Evolutionary conservation across 2,113 vertebrate genomes (phyloP), one percentile per base, ranked within the genome.

Genomic region (Mesitornis unicolor): DNA sequence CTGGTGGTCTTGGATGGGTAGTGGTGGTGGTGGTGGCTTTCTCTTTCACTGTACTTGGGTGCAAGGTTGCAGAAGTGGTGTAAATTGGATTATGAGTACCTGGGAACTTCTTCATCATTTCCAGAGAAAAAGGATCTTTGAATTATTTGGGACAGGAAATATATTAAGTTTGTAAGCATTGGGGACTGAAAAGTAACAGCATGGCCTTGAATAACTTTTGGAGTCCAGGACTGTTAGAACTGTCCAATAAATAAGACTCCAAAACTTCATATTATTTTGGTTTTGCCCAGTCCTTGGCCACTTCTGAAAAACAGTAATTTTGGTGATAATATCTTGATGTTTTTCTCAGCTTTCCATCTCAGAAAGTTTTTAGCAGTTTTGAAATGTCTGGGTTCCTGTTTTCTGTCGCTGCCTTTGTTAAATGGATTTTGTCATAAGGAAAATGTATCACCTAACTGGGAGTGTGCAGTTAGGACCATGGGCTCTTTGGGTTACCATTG

Each of bases 21-120:
- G 26, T 0, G 3, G 5, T 6, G 8, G 15, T 18, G 2, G 5
- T 54, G 22, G 3, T 0, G 16, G 28, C 3, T 76, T 81, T 38
- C 25, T 38, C 4, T 24, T 64, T 69, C 10, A 28, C 7, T 45
- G 9, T 24, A 4, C 13, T 54, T 45, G 2, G 22, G 13, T 74
- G 33, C 25, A 35, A 65, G 77, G 57, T 40, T 83, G 31, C 16
- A 64, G 24, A 42, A 51, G n/a, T 45, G 43, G 13, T 68, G 13
- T 11, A 60, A 93, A 45, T 6, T 18, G 19, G 22, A 16, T 56
- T 26, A 54, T n/a, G 29, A 19, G 5, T 61, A 19, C 11, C 59
- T 56, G 56, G 24, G 45, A 65, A 36, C 8, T 33, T 65, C 22
- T 21, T 80, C 35, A 5, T 43, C 15, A 5, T 21, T 77, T n/a